A percentile compares a stretch with the other conserved stretches of the same genome.
These are phyloP conservation scores for Paragorgia papillata DNA, from an alignment of 92 coral and sea anemone genomes.

Conservation along the genomic window DNA sequence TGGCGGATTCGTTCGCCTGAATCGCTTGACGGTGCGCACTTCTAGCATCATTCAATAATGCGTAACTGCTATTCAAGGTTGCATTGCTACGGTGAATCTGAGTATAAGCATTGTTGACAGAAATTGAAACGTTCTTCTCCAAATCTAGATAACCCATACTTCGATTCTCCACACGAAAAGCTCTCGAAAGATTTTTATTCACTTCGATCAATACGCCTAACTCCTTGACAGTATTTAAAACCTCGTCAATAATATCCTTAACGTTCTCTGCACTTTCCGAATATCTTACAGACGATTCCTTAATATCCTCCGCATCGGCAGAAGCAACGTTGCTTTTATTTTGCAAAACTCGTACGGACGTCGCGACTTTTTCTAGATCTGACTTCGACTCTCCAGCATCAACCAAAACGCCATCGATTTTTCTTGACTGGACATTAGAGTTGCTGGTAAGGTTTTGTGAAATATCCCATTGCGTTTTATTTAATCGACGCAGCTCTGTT, in stretches of 20 bases:
- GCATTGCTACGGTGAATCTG: slow-evolving; percentile 48
- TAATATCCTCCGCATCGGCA: not conserved
- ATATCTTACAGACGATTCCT: not conserved
- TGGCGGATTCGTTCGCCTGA: slow-evolving; percentile 71
- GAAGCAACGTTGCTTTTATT: not conserved
- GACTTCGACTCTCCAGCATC: not conserved
- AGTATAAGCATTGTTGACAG: slow-evolving; percentile 24
- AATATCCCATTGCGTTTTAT: not conserved
- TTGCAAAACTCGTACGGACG: not conserved
- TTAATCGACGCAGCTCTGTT: not conserved
- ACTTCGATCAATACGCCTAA: slow-evolving; percentile 44
- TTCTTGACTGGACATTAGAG: not conserved
- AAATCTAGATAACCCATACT: slow-evolving; percentile 50
- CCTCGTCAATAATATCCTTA: not conserved
- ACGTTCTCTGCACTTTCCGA: not conserved
- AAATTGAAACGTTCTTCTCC: slow-evolving; percentile 46
- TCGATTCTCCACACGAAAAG: slow-evolving; percentile 33
- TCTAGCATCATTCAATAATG: slow-evolving; percentile 64
- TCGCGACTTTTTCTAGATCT: not conserved
- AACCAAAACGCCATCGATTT: not conserved
- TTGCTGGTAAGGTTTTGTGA: slow-evolving; percentile 3
- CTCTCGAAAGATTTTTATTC: slow-evolving; percentile 48
- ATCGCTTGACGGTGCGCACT: slow-evolving; percentile 63
- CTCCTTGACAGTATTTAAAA: slow-evolving; percentile 1
- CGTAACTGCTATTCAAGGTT: slow-evolving; percentile 40